Conservation (phyloP, 2,113 vertebrate species). For the Numida meleagris region DNA sequence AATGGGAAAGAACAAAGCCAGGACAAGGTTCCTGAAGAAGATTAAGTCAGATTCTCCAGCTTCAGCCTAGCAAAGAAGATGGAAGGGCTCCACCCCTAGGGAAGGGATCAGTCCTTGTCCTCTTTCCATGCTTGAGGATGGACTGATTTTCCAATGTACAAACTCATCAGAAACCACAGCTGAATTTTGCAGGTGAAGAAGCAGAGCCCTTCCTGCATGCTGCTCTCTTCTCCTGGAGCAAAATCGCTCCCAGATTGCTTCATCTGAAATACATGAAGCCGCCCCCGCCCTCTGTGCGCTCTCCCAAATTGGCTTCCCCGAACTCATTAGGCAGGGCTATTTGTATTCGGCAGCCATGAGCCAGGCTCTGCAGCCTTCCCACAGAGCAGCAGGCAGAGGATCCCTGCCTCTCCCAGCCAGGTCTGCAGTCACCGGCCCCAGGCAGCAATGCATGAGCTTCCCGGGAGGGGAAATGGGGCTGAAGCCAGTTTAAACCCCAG, state of each 20-base stretch:
- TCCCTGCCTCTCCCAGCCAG: neutral
- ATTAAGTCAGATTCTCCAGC: neutral
- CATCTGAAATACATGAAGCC: neutral
- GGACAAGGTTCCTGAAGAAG: neutral
- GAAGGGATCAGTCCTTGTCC: neutral
- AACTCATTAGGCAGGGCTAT: slow-evolving; percentile 8
- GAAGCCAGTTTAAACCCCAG: neutral
- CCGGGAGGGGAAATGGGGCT: neutral
- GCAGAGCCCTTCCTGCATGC: neutral
- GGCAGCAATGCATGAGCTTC: neutral
- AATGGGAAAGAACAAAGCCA: neutral
- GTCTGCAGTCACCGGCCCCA: neutral
- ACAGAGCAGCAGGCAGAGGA: neutral
- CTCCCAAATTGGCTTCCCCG: neutral
- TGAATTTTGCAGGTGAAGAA: slow-evolving; percentile 19
- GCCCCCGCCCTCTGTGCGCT: neutral
- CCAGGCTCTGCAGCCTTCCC: neutral
- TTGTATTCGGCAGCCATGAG: neutral
- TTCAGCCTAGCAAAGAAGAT: neutral
- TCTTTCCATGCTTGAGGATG: neutral
- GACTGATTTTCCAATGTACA: neutral
- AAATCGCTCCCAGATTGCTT: neutral
- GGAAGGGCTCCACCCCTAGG: neutral
- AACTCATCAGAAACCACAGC: neutral
- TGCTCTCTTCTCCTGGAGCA: neutral